Evolutionary conservation across 2,113 vertebrate species (phyloP), one percentile per base, ranked within the genome.

Genomic region (Galemys pyrenaicus): DNA sequence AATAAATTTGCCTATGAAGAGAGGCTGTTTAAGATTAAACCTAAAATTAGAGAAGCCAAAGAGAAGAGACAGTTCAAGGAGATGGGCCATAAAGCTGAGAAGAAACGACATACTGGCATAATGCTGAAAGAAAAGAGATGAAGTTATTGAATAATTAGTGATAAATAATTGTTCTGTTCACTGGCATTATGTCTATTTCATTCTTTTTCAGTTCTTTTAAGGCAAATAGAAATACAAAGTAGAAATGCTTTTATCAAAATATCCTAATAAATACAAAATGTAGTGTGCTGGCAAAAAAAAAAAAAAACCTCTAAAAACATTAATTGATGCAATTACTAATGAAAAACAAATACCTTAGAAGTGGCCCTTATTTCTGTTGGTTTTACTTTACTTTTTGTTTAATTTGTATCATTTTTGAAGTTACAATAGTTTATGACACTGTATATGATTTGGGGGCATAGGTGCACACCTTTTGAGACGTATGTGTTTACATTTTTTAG

Each of bases 221-320:
- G 67, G 60, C 20, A 74, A 82, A 60, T 19, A 79, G 67, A 83
- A 16, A 17, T 39, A 46, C 2, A 75, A 22, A 58, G 16, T 19
- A 39, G 89, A 71, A 17, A 79, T 22, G 88, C 15, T 86, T 91
- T 90, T 73, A 86, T 74, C 32, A 73, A 51, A 79, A 82, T 24
- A 67, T 74, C n/a, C 71, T 81, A 46, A n/a, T 67, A 83, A 87
- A 54, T 37, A 71, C 35, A 92, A 96, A 95, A 91, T 64, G 30
- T 6, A 32, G 6, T 39, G 11, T 41, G 19, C 32, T 75, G 60
- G n/a, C 22, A 73, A 86, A 88, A 71, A 78, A 75, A 73, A 49
- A 80, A 51, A 44, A 44, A 5, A 51, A 11, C 49, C 19, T 7
- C 26, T 30, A 54, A 49, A 85, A 12, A n/a, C 39, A 41, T 39